Base-by-base conservation (phyloP, 2,888 invertebrate species). In the Ectobius pallidus region DNA sequence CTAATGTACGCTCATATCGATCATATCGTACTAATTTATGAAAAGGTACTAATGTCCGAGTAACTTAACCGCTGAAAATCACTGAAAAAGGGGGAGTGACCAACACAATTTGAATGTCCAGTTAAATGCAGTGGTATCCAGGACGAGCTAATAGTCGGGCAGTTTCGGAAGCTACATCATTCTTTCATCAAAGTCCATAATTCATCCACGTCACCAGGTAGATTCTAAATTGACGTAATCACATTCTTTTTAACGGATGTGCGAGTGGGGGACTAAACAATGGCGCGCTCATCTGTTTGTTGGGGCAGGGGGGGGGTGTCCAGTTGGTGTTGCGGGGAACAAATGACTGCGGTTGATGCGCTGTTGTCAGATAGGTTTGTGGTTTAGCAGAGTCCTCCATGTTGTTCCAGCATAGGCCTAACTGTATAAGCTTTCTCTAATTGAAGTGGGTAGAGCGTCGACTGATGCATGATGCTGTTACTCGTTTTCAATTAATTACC, bases 301-400 rank as follows among this genome's bases (percentile, higher is more conserved):
- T 18, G 7, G 30, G 49, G 42, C n/a, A n/a, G n/a, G 63, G 32
- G 34, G 22, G 34, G 16, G n/a, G 49, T 18, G 62, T 22, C 22
- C 42, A 22, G 39, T 39, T 65, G 65, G 39, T 65, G 65, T 39
- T 39, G 69, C 39, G 52, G 52, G 30, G 69, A 22, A 71, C 71
- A 71, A 71, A 71, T 71, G 71, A 62, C 71, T 71, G 71, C 71
- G 71, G 71, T 63, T 71, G 71, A 63, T 63, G 71, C 63, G 63
- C 49, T 71, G 71, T 71, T 71, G 71, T 71, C 71, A 71, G 71
- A 44, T 71, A 52, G 71, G 63, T 71, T 71, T 71, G 71, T 32
- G 71, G 71, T 71, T 55, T 52, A 20, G 69, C 69, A 32, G 52
- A 55, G 34, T 42, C 69, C 52, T 65, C 65, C 65, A 46, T 65